Evolutionary conservation across 1,140 invertebrate genomes (phyloP), one percentile per base, ranked within the genome.

Genomic region (Mizuhopecten yessoensis): DNA sequence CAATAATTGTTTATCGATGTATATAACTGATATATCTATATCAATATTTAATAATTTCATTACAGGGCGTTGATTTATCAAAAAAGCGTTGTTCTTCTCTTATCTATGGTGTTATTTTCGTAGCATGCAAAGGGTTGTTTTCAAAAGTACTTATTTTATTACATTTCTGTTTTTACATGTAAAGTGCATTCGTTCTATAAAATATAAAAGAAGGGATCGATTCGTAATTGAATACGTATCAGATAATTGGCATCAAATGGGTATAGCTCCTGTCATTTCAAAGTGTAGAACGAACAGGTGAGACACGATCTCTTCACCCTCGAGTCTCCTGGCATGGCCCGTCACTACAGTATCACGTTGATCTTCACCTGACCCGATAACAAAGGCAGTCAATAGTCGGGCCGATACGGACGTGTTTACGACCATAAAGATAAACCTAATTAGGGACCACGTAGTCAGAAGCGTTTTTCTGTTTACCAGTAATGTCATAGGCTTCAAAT

Each of bases 361-460:
- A 75, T 75, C 57, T n/a, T 17, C n/a, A 75, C 57, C 57, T 75
- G 57, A 75, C 57, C 57, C n/a, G 57, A 75, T 75, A 75, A 29
- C 57, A 17, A 23, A 29, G 57, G n/a, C 57, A 75, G 57, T 75
- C 57, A 75, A 29, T n/a, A 29, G n/a, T 29, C n/a, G 1, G 5
- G 11, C 57, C 29, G 57, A 75, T 75, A 75, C 23, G 23, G 5
- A 23, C 57, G 17, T 75, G 57, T 75, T 75, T 75, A 75, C 57
- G 57, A 75, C 57, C 7, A 17, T 75, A 75, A 75, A 75, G 57
- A 75, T 75, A 75, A 75, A n/a, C 23, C 57, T 75, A 75, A 75
- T 75, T 75, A 75, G 57, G 29, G 57, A n/a, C 5, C 57, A 75
- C 11, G 5, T 17, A 75, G 57, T n/a, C 57, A 29, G 42, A 29